Evolutionary conservation across 2,888 invertebrate species (phyloP).

Genomic region (Hecatera dysodea): DNA sequence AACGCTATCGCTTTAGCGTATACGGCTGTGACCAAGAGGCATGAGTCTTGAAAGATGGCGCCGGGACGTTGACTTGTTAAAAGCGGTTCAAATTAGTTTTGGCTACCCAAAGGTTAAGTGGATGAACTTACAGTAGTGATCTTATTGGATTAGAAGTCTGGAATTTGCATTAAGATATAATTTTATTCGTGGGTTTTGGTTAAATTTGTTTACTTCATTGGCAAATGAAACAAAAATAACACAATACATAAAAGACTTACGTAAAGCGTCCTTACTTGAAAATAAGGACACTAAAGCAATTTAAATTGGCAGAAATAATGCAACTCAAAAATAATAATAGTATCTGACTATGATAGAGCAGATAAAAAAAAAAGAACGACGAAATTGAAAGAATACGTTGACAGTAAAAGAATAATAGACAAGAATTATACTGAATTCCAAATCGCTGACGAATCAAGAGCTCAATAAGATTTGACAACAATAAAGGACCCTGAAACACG

Average conservation of each 20-base stretch:
- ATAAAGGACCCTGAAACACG: constrained; percentile 40
- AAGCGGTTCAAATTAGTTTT: constrained; percentile 39
- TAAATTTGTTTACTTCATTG: constrained; percentile 27
- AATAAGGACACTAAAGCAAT: neutral
- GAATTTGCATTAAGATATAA: constrained; percentile 42
- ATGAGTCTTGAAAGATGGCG: constrained; percentile 16
- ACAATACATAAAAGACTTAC: too few species aligned
- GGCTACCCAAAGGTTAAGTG: constrained; percentile 38
- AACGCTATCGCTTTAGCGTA: neutral
- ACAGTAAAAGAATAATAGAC: constrained; percentile 31
- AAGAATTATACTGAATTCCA: constrained; percentile 27
- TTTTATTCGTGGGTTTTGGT: neutral
- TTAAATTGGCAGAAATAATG: neutral
- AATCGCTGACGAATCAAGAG: constrained; percentile 35
- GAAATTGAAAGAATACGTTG: constrained; percentile 11
- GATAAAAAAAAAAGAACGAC: neutral
- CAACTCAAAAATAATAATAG: too few species aligned
- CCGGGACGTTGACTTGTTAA: constrained; percentile 32
- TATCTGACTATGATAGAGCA: neutral
- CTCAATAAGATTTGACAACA: constrained; percentile 47
- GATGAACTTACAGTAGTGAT: constrained; percentile 39
- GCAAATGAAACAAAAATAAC: neutral
- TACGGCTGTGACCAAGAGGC: neutral
- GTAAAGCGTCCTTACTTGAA: neutral
- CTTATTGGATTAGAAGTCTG: constrained; percentile 22